Base-by-base conservation (phyloP, 2,888 invertebrate genomes). In the Tortrix viridana region DNA sequence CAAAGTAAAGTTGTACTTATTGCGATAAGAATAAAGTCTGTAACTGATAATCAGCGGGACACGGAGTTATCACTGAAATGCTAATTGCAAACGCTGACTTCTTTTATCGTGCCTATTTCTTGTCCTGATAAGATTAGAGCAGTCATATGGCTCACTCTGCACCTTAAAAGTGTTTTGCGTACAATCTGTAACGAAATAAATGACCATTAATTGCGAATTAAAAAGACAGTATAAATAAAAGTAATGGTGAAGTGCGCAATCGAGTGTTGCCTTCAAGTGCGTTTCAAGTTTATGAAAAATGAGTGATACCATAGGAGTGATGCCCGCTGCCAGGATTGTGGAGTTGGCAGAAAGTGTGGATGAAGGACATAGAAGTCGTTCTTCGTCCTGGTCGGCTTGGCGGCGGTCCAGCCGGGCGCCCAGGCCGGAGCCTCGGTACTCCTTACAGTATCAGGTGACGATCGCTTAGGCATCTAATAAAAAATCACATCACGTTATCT, bases 31-130 rank as follows among this genome's bases (percentile, higher is more conserved):
- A 70, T 70, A 74, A 70, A 72, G 73, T 72, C 69, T 68, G 65
- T 66, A 60, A 37, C 32, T 19, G 60, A 58, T 32, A 71, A 78
- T 76, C 77, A 80, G 76, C 74, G 75, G 73, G 74, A 79, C 82
- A 82, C 82, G 71, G 65, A 80, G 74, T 85, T 89, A 89, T 86
- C 85, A 81, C 71, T 69, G 71, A 70, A 75, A 71, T 78, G 86
- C 79, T 90, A 89, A 89, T 89, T 89, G 86, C 83, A 80, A 74
- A 77, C 79, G 84, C 75, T 81, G 78, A 80, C 81, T 80, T 81
- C 79, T 84, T 81, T 89, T 89, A 88, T 88, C 88, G 80, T 76
- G 74, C 80, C 72, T 77, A 80, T 84, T 87, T 83, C 84, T 82
- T 79, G 71, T 65, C 65, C 73, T 74, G 90, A 90, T 90, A 89